Percentiles rank a stretch among this genome's conserved stretches.
phyloP scores from a whole-genome alignment of 2,113 vertebrate species.

The Centropus unirufus region DNA sequence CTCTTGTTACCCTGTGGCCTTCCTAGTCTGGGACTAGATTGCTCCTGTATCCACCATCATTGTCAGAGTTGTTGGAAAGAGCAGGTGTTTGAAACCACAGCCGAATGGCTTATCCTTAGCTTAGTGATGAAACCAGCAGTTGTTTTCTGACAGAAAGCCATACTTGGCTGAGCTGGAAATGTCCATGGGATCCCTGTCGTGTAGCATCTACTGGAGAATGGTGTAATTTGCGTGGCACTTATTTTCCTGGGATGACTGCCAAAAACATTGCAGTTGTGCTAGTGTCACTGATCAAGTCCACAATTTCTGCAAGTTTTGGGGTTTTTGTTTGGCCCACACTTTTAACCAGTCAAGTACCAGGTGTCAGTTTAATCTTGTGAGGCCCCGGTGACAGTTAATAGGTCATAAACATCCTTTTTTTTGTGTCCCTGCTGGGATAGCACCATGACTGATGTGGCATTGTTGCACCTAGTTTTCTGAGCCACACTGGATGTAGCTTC shows the following conservation, averaged over 20 bases:
- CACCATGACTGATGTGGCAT: neutral
- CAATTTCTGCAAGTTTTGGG: neutral
- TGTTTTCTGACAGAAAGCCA: neutral
- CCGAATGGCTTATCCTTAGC: neutral
- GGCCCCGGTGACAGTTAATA: neutral
- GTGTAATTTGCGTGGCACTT: neutral
- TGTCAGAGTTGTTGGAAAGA: neutral
- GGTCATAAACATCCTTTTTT: neutral
- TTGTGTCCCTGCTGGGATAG: neutral
- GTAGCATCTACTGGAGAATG: neutral
- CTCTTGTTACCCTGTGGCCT: neutral
- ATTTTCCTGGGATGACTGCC: neutral
- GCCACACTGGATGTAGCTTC: neutral
- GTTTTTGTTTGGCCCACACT: neutral
- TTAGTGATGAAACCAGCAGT: neutral
- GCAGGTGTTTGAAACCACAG: neutral
- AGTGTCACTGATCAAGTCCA: neutral
- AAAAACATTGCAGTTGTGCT: neutral
- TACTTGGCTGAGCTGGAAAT: neutral
- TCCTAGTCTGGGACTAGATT: neutral
- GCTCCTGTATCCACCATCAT: neutral
- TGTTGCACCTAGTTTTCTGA: neutral
- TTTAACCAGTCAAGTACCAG: neutral
- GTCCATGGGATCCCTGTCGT: neutral
- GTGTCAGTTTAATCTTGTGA: neutral